Conservation (phyloP, 2,888 invertebrate species). For the Hypena proboscidalis region DNA sequence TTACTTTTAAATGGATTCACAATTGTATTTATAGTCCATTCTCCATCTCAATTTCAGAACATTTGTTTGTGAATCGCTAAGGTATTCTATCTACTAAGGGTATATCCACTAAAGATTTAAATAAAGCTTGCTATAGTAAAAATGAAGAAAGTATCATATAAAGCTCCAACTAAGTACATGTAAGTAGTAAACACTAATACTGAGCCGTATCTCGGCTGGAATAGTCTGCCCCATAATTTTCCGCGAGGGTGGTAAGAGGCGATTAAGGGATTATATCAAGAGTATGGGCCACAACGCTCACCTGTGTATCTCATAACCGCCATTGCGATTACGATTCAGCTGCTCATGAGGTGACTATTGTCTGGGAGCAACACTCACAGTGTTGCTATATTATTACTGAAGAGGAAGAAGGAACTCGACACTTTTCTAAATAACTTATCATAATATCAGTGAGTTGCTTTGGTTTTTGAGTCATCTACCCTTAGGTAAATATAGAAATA, state of each 20-base stretch:
- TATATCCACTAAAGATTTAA: no score
- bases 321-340: slow-evolving; percentile 4
- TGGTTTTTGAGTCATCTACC: no score
- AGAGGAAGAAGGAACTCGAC: no score
- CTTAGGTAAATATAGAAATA: no score
- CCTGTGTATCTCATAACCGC: slow-evolving; percentile 17
- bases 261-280: slow-evolving; percentile 19
- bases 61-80: no score
- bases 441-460: background rate
- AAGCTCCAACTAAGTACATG: no score
- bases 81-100: no score
- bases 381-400: background rate
- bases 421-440: background rate
- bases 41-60: no score
- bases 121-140: no score
- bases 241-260: slow-evolving; percentile 11
- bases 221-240: slow-evolving; percentile 12
- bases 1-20: no score
- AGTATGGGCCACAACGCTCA: slow-evolving; percentile 12
- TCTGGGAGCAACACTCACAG: background rate
- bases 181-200: slow-evolving; percentile 10
- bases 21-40: no score
- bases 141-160: no score
- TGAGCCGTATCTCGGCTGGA: slow-evolving; percentile 11
- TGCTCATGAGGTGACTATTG: slow-evolving; percentile 10